Evolutionary conservation across 2,113 vertebrate genomes (phyloP).

Genomic region (Lophotis ruficrista): DNA sequence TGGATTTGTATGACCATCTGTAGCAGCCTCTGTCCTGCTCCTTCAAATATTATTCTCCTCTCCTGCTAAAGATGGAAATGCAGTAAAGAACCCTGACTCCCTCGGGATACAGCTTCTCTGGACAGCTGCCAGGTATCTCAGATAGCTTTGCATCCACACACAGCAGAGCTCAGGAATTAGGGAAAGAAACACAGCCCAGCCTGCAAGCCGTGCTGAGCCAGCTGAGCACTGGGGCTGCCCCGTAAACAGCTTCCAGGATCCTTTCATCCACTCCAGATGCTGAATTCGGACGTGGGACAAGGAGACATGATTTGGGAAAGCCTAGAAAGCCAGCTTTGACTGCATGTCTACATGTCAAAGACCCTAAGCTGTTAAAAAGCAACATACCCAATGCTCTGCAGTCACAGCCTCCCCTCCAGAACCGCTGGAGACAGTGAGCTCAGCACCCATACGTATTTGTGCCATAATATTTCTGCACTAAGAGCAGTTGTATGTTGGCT

Average conservation of each 20-base stretch:
- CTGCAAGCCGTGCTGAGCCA: rapidly evolving
- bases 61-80: not conserved
- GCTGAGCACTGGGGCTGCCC: not conserved
- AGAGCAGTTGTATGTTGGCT: not conserved
- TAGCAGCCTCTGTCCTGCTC: not conserved
- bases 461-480: not conserved
- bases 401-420: not conserved
- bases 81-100: not conserved
- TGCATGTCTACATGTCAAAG: not conserved
- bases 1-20: not conserved
- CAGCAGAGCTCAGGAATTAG: not conserved
- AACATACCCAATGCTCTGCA: not conserved
- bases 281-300: not conserved
- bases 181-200: not conserved
- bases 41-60: not conserved
- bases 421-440: not conserved
- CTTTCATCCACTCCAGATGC: not conserved
- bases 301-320: not conserved
- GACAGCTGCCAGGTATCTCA: not conserved
- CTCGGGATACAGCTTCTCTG: not conserved
- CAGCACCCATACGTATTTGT: rapidly evolving
- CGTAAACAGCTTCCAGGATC: not conserved
- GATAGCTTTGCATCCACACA: not conserved
- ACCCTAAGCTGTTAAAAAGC: not conserved
- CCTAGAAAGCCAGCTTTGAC: not conserved